These are phyloP conservation scores for Asbolus verrucosus DNA, from an alignment of 1,140 invertebrate genomes.

Conservation along the genomic window DNA sequence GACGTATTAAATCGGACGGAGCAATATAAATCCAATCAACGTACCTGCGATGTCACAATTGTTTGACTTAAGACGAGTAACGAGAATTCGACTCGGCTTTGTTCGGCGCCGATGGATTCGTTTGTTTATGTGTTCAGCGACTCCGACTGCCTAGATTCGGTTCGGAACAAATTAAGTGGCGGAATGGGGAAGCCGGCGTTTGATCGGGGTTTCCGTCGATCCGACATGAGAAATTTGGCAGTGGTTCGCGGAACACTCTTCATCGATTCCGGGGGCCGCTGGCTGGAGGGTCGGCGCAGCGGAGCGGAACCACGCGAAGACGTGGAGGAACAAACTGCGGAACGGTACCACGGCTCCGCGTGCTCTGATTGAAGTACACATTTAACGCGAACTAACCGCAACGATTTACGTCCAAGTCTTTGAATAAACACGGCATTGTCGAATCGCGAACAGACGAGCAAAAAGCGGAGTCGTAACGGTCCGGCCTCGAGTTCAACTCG, in stretches of 20 bases:
- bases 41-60: conserved; percentile 46
- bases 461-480: conserved; percentile 31
- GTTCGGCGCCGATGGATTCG: conserved; percentile 41
- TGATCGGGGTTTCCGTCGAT: neutral
- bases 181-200: neutral
- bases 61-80: conserved; percentile 47
- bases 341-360: conserved; percentile 17
- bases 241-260: neutral
- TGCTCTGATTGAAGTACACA: conserved; percentile 33
- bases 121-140: conserved; percentile 29
- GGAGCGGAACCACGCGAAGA: conserved; percentile 14
- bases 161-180: neutral
- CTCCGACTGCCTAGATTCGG: neutral
- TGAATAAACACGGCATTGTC: conserved; percentile 37
- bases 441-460: conserved; percentile 27
- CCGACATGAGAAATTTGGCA: neutral
- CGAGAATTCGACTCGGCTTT: conserved; percentile 39
- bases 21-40: conserved; percentile 50
- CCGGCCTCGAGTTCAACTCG: conserved; percentile 34
- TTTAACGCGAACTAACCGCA: conserved; percentile 35
- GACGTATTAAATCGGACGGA: conserved; percentile 45
- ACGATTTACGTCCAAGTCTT: conserved; percentile 33
- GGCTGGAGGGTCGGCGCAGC: conserved; percentile 6
- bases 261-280: neutral
- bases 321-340: conserved; percentile 1